Percentiles rank a stretch among this genome's conserved stretches.
phyloP scores from a whole-genome alignment of 2,797 vertebrate species.

The Lagorchestes hirsutus region DNA sequence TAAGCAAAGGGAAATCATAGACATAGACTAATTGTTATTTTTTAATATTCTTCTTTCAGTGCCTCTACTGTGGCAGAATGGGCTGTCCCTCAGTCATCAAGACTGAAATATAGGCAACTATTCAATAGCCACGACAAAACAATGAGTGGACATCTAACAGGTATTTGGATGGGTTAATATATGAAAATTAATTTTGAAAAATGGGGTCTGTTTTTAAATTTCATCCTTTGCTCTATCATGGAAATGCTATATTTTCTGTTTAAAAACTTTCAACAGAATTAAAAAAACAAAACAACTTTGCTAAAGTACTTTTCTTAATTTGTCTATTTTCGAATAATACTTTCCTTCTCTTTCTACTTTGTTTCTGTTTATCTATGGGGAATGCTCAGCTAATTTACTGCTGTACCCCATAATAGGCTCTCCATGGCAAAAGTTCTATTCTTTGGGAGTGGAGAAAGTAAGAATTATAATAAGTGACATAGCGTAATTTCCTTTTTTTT shows the following conservation, averaged over 20 bases:
- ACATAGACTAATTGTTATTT: not conserved
- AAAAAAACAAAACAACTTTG: not conserved
- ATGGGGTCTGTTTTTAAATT: not conserved
- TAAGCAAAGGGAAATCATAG: not conserved
- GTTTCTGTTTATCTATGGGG: not conserved
- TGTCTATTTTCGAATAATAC: slow-evolving; percentile 21
- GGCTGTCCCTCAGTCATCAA: slow-evolving; percentile 96
- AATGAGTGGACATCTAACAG: slow-evolving; percentile 98
- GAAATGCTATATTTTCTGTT: not conserved
- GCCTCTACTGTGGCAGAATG: slow-evolving; percentile 90
- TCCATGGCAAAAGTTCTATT: not conserved
- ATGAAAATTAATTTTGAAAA: not conserved
- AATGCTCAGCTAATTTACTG: not conserved
- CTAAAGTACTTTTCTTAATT: not conserved
- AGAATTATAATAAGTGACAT: not conserved
- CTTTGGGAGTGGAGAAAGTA: not conserved
- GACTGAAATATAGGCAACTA: slow-evolving; percentile 97
- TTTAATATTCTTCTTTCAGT: slow-evolving; percentile 80
- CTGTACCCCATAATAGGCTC: not conserved
- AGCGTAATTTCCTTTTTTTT: not conserved
- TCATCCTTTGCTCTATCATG: not conserved
- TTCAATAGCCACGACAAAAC: slow-evolving; percentile 99
- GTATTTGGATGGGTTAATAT: slow-evolving; percentile 83
- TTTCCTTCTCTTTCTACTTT: slow-evolving; percentile 29
- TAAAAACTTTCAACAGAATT: not conserved